Evolutionary conservation across 1,140 invertebrate genomes (phyloP), one percentile per base, ranked within the genome.

Genomic region (Drosophila lacertosa): DNA sequence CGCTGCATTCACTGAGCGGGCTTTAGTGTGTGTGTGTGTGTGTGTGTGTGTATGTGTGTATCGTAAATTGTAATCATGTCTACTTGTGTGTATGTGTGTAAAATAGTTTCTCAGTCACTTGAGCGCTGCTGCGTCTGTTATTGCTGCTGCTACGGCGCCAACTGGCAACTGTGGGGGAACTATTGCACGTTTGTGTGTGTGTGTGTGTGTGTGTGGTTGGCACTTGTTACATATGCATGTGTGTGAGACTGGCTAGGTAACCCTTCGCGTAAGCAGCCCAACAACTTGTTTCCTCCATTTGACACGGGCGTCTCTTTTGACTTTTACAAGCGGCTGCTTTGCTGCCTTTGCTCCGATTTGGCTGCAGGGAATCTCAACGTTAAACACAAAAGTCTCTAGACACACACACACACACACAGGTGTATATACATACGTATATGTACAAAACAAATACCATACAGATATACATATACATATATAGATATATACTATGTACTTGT

Each of bases 201-300:
- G 24, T 57, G 11, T 59, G 20, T 44, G 18, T 51, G 4, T 50
- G 18, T 24, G 6, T 20, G 1, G 20, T 44, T 50, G 29, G 47
- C 35, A 54, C 51, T 54, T 54, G 51, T 54, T 54, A 54, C 51
- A 13, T 45, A 33, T 29, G 20, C 10, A 54, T 37, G 45, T 73
- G 26, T 42, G 11, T 60, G 53, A 18, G 40, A 42, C 68, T 72
- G 53, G 54, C 39, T 53, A 40, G 72, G 62, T 80, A 77, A 86
- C 81, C 81, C 80, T 84, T 69, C 59, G 45, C n/a, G 40, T 22
- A 65, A 39, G 44, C 63, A 80, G 73, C 78, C 78, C 68, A 77
- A 73, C 81, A 84, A 84, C 81, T 84, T 86, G 81, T 84, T 84
- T 84, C 81, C 81, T 84, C 81, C 81, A 84, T 72, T 72, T 67